Percentiles rank a stretch among this genome's conserved stretches.
Conservation (phyloP, 2,113 vertebrate species). For the Tupaia tana region DNA sequence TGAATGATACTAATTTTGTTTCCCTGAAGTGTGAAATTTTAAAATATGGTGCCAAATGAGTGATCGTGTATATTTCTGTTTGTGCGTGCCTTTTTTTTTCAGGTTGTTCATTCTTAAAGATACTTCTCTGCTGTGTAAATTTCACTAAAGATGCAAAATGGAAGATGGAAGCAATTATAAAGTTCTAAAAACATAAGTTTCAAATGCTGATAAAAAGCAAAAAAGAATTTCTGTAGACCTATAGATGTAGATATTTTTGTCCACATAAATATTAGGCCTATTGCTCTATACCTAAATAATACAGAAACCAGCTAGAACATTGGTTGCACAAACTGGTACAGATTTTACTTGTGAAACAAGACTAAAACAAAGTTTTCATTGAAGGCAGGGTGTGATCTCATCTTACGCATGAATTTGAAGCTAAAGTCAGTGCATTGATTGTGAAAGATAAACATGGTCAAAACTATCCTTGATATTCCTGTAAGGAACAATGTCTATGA, state of each 20-base stretch:
- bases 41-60: slow-evolving; percentile 74
- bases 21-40: slow-evolving; percentile 76
- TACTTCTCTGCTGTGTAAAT: slow-evolving; percentile 53
- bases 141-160: slow-evolving; percentile 50
- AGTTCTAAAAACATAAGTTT: slow-evolving; percentile 1
- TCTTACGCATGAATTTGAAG: background rate
- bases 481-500: background rate
- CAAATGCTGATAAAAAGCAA: background rate
- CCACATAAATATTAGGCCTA: background rate
- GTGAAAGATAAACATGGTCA: background rate
- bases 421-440: background rate
- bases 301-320: background rate
- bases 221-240: background rate
- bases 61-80: slow-evolving; percentile 73
- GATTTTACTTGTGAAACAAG: background rate
- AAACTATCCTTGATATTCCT: background rate
- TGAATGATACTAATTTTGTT: slow-evolving; percentile 74
- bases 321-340: background rate
- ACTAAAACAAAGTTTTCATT: background rate
- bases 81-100: background rate
- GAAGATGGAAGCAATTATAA: slow-evolving; percentile 43
- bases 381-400: background rate
- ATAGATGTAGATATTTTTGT: background rate
- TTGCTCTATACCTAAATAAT: background rate
- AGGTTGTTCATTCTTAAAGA: slow-evolving; percentile 61